Evolutionary conservation across 2,888 invertebrate species (phyloP).

Genomic region (Scaptomyza cyrtandrae): DNA sequence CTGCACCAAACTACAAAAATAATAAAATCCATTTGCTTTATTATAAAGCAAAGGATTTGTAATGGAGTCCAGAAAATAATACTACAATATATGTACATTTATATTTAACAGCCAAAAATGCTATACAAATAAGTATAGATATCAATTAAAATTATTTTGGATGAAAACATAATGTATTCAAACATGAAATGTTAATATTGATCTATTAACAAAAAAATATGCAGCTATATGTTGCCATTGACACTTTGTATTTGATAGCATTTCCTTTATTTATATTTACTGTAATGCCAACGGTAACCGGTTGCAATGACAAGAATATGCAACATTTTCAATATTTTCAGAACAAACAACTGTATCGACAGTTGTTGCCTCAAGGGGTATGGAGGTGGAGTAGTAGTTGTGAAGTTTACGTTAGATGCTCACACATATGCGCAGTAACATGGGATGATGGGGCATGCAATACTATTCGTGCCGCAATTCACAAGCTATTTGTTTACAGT

Average conservation of each 20-base stretch:
- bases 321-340: conserved; percentile 4
- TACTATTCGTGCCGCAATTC: conserved; percentile 28
- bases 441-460: conserved; percentile 2
- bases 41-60: background rate
- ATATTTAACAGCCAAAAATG: background rate
- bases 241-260: background rate
- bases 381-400: background rate
- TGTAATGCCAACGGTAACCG: background rate
- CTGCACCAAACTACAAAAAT: background rate
- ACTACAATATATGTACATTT: background rate
- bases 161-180: background rate
- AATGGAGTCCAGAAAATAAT: background rate
- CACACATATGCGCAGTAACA: background rate
- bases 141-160: background rate
- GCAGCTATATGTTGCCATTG: background rate
- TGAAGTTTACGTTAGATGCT: background rate
- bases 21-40: background rate
- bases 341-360: conserved; percentile 5
- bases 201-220: conserved; percentile 2
- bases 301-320: conserved; percentile 6
- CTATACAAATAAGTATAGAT: background rate
- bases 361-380: background rate
- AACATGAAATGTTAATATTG: conserved; percentile 5
- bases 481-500: conserved; percentile 64
- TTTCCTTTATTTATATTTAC: background rate